phyloP scores from a whole-genome alignment of 2,113 vertebrate species.

The Chaetura pelagica region DNA sequence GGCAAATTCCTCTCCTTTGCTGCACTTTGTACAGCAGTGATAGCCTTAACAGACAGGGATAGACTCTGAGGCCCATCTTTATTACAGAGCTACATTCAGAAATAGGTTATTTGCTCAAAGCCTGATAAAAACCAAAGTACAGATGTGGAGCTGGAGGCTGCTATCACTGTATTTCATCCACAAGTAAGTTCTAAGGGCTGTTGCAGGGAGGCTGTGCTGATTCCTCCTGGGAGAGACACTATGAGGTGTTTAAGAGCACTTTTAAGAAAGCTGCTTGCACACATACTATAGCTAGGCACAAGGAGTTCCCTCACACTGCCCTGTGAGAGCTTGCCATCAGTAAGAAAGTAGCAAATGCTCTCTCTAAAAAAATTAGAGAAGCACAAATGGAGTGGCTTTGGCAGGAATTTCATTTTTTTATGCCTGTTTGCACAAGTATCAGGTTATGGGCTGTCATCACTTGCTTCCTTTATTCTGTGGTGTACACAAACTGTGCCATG shows the following conservation, averaged over 20 bases:
- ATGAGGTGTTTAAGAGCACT: neutral
- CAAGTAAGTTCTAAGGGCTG: neutral
- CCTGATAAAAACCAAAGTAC: fast-evolving
- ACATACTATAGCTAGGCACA: neutral
- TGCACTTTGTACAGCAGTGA: neutral
- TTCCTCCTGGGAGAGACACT: neutral
- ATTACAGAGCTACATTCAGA: neutral
- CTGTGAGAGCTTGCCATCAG: neutral
- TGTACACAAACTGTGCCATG: neutral
- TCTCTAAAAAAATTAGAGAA: neutral
- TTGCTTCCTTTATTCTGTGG: neutral
- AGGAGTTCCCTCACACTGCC: neutral
- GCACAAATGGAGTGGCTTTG: neutral
- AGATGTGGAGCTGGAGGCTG: neutral
- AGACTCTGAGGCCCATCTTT: neutral
- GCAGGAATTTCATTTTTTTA: neutral
- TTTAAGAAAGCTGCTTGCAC: neutral
- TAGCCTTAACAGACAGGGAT: neutral
- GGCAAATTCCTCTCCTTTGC: neutral
- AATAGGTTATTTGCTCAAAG: neutral
- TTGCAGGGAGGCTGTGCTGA: neutral
- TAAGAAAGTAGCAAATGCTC: neutral
- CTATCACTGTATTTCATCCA: neutral
- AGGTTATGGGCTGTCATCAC: neutral
- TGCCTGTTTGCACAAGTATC: neutral